Percentiles rank a stretch among this genome's conserved stretches.
Conservation (phyloP, 2,797 vertebrate genomes). For the Thamnophis elegans region DNA sequence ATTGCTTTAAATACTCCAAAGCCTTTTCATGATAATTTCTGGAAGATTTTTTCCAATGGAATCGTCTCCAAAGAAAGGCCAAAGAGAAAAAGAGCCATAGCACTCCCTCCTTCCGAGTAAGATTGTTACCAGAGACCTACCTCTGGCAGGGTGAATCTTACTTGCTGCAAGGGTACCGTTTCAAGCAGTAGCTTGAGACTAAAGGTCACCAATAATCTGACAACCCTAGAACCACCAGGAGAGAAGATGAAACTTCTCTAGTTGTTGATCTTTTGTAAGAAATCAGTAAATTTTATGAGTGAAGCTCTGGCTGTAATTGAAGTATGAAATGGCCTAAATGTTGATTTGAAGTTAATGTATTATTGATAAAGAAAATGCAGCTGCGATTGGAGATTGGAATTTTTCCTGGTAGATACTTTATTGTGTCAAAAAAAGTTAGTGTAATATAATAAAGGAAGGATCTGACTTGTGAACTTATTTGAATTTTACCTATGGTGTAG, state of each 20-base stretch:
- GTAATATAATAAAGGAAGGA: neutral
- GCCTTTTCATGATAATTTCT: neutral
- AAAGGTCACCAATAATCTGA: neutral
- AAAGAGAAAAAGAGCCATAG: neutral
- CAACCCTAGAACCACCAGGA: neutral
- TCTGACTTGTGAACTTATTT: neutral
- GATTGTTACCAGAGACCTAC: neutral
- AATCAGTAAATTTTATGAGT: neutral
- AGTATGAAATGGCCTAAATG: neutral
- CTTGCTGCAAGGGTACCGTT: neutral
- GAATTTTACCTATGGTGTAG: neutral
- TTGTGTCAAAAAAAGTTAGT: neutral
- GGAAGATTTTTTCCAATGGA: neutral
- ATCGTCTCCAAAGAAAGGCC: neutral
- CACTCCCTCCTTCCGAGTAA: neutral
- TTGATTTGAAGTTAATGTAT: neutral
- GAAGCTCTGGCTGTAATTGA: neutral
- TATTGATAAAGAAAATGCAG: neutral
- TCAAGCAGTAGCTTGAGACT: neutral
- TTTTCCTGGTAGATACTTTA: neutral
- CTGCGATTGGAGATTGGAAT: neutral
- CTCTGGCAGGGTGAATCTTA: neutral
- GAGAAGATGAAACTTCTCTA: neutral
- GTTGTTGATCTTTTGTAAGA: neutral
- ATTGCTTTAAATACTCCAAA: neutral